These are phyloP conservation scores for Trematocara variabile DNA, from an alignment of 2,113 vertebrate genomes.

Conservation along the genomic window DNA sequence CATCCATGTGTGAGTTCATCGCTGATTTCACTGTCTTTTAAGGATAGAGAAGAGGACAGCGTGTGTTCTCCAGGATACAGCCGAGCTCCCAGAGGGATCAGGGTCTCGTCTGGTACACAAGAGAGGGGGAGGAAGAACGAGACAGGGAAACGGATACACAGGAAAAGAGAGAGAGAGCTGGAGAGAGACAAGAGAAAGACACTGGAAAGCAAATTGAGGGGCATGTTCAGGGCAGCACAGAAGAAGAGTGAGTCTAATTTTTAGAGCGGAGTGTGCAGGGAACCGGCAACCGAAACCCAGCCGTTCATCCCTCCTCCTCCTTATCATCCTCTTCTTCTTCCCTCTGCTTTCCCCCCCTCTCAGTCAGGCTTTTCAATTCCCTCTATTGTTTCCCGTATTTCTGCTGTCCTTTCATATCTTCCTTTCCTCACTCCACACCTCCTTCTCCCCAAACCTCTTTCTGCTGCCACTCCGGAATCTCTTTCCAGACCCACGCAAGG, in stretches of 20 bases:
- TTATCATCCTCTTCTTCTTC: slow-evolving; percentile 28
- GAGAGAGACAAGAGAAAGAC: slow-evolving; percentile 39
- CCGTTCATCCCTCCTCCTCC: slow-evolving; percentile 30
- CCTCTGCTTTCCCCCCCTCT: slow-evolving; percentile 24
- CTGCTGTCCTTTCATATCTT: slow-evolving; percentile 20
- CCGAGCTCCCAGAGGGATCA: slow-evolving; percentile 59
- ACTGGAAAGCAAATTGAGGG: slow-evolving; percentile 57
- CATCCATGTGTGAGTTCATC: slow-evolving; percentile 66
- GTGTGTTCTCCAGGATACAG: slow-evolving; percentile 63
- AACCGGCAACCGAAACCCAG: slow-evolving; percentile 54
- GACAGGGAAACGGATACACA: slow-evolving; percentile 44
- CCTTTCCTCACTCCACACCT: background rate
- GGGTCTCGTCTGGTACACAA: slow-evolving; percentile 48
- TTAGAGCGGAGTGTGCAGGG: slow-evolving; percentile 51
- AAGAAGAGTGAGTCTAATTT: slow-evolving; percentile 54
- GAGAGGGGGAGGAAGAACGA: slow-evolving; percentile 21
- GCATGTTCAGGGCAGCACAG: slow-evolving; percentile 61
- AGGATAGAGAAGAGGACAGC: slow-evolving; percentile 55
- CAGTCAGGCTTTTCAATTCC: slow-evolving; percentile 12
- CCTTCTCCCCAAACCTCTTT: background rate
- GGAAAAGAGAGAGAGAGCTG: slow-evolving; percentile 34
- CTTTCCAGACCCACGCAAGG: slow-evolving; percentile 2
- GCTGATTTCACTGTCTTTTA: slow-evolving; percentile 61
- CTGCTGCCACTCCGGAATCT: slow-evolving; percentile 25
- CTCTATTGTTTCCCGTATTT: slow-evolving; percentile 47